Conservation (phyloP, 2,888 invertebrate species). For the Orchesellides sinensis region DNA sequence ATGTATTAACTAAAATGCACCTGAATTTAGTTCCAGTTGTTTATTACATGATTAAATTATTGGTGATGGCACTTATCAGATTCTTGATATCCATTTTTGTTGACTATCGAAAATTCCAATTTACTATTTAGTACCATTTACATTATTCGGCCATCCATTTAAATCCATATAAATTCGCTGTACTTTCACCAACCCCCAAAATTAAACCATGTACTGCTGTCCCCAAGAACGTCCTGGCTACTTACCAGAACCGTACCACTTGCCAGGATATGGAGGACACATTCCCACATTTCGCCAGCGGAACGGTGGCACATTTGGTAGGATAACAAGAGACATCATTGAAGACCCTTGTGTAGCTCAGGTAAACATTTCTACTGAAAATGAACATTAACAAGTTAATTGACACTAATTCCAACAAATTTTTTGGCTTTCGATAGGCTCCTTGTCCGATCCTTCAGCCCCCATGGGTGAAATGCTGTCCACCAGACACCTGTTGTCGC, state of each 20-base stretch:
- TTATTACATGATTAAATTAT: too few relatives aligned
- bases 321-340: constrained; percentile 62
- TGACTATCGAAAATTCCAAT: too few relatives aligned
- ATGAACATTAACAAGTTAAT: not conserved
- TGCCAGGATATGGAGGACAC: constrained; percentile 72
- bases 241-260: constrained; percentile 68
- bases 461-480: constrained; percentile 27
- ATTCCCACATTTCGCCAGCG: constrained; percentile 63
- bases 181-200: not conserved
- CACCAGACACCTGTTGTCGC: constrained; percentile 42
- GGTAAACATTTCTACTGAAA: constrained; percentile 24
- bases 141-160: not conserved
- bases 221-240: constrained; percentile 57
- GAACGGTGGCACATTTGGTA: constrained; percentile 67
- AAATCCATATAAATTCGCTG: not conserved
- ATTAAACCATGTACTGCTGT: constrained; percentile 59
- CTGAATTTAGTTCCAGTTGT: too few relatives aligned
- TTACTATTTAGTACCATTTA: too few relatives aligned
- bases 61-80: too few relatives aligned
- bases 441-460: constrained; percentile 48
- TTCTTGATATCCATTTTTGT: too few relatives aligned
- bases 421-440: constrained; percentile 20
- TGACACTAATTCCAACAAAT: not conserved
- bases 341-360: constrained; percentile 73
- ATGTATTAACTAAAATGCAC: too few relatives aligned